A percentile compares a stretch with the other conserved stretches of the same genome.
These are phyloP conservation scores for Onychorhynchus coronatus DNA, from an alignment of 2,113 vertebrate genomes.

Conservation along the genomic window DNA sequence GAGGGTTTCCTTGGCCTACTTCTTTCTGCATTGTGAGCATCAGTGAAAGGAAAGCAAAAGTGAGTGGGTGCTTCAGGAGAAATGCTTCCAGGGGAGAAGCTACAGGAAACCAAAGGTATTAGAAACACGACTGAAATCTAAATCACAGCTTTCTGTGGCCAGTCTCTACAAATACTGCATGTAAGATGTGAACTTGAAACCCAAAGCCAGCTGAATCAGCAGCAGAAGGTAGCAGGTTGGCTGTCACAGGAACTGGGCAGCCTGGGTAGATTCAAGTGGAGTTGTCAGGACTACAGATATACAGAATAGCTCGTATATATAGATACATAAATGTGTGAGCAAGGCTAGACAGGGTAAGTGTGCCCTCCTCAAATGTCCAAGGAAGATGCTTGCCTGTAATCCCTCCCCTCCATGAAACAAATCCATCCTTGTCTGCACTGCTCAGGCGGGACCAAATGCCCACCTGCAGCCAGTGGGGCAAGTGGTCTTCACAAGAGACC, in stretches of 20 bases:
- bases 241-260: neutral
- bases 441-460: neutral
- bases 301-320: rapidly evolving
- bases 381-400: neutral
- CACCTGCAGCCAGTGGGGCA: neutral
- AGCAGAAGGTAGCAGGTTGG: neutral
- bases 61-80: neutral
- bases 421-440: neutral
- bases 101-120: neutral
- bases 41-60: neutral
- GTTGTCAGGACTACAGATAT: too few species aligned
- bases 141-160: neutral
- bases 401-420: neutral
- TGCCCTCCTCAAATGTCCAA: neutral
- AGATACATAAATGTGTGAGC: neutral
- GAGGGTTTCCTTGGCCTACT: neutral
- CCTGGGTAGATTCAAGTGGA: neutral
- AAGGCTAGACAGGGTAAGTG: neutral
- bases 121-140: slow-evolving; percentile 1
- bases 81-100: neutral
- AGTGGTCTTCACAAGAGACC: neutral
- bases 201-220: neutral
- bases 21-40: neutral
- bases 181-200: neutral
- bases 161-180: neutral